phyloP scores from a whole-genome alignment of 2,113 vertebrate genomes.

The Phylloscopus trochiloides region DNA sequence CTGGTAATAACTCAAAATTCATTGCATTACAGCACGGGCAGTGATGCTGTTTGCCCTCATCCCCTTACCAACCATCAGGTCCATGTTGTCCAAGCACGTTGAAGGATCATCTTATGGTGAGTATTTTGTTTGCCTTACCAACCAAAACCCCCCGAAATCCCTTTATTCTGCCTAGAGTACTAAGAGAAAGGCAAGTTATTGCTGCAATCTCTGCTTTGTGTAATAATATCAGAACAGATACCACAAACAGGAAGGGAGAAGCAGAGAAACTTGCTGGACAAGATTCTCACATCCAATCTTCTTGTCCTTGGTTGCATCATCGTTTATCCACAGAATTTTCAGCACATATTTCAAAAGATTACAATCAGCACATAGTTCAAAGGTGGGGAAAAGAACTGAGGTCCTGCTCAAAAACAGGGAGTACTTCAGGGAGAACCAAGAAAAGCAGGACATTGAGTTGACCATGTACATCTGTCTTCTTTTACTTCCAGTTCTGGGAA shows the following conservation, averaged over 20 bases:
- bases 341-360: background rate
- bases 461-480: background rate
- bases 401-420: background rate
- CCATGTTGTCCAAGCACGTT: conserved; percentile 89
- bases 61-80: conserved; percentile 89
- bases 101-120: conserved; percentile 85
- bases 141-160: background rate
- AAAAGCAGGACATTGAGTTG: background rate
- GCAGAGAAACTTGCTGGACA: background rate
- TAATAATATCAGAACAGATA: background rate
- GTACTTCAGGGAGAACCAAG: background rate
- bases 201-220: background rate
- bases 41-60: conserved; percentile 90
- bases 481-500: background rate
- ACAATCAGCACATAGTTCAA: background rate
- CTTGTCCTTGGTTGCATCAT: background rate
- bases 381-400: background rate
- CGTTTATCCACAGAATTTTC: background rate
- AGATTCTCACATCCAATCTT: background rate
- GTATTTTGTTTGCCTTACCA: background rate
- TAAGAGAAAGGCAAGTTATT: background rate
- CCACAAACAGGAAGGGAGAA: background rate
- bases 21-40: conserved; percentile 80
- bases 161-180: background rate
- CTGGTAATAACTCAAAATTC: background rate